Base-by-base conservation (phyloP, 2,113 vertebrate species). In the Epinephelus fuscoguttatus region DNA sequence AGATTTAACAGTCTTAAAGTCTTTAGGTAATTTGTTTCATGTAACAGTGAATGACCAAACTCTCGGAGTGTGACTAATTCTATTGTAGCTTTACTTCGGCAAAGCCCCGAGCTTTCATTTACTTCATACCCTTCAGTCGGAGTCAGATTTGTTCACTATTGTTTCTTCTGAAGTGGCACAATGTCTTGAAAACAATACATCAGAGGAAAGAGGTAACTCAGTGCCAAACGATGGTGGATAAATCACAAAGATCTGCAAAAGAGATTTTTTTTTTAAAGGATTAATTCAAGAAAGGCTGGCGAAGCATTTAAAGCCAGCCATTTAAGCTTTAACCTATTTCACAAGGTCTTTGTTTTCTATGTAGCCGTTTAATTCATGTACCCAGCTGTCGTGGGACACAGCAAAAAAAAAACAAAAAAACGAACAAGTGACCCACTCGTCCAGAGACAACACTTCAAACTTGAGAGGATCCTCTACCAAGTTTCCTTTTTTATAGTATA, bases 1-100 rank as follows among this genome's bases (percentile, higher is more conserved):
- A 88, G 82, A 90, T 93, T 93, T 93, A 95, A 96, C 95, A 96
- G 95, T 95, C 94, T 94, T 94, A 90, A 93, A 91, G 92, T 94
- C 93, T 85, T 94, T 84, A 88, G 87, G 81, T 94, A 93, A 92
- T 93, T 93, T 84, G 80, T 89, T 94, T 86, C 68, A 86, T 82
- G 42, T 90, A 81, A 88, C 84, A 91, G 84, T 84, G 74, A 89
- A 83, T 84, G 69, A 91, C 69, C 75, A 84, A 90, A 90, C 83
- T 86, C 60, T 81, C 75, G 23, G 80, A 93, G 86, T 75, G 91
- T 87, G 90, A 91, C 90, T 91, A 92, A 93, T 91, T 88, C 88
- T 81, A 18, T 64, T 75, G 84, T 85, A 74, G 84, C 61, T 55
- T 71, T 70, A 52, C 72, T 88, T 85, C 30, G 55, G 79, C 81